Conservation (phyloP, 1,140 invertebrate genomes). For the Drosophila pallidifrons region DNA sequence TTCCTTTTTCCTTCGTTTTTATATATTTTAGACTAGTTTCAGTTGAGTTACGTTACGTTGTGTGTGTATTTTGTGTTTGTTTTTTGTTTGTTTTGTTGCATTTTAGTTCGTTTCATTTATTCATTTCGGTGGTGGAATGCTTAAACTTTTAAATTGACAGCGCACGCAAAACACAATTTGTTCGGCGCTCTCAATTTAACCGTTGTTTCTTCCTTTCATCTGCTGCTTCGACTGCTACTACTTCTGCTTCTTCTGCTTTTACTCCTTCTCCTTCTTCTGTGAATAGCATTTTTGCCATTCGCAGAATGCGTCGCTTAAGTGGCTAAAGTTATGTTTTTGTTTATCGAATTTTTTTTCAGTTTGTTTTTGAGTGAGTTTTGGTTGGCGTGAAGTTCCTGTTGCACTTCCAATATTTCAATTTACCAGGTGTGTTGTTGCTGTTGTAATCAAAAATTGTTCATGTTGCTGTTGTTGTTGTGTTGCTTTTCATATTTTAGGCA, state of each 20-base stretch:
- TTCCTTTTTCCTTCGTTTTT: constrained; percentile 38
- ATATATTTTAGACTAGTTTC: constrained; percentile 73
- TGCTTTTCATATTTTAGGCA: constrained; percentile 81
- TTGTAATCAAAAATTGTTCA: constrained; percentile 13
- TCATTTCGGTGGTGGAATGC: constrained; percentile 80
- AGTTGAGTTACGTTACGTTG: constrained; percentile 77
- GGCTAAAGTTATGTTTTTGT: constrained; percentile 10
- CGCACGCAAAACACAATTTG: constrained; percentile 45
- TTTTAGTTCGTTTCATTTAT: constrained; percentile 35
- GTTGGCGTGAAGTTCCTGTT: constrained; percentile 11
- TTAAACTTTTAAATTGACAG: constrained; percentile 56
- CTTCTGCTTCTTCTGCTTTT: constrained; percentile 5
- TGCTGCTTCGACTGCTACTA: constrained; percentile 1
- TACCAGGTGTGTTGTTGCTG: not conserved
- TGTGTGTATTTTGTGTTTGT: constrained; percentile 42
- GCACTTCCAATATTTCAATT: constrained; percentile 1
- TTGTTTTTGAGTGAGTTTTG: constrained; percentile 23
- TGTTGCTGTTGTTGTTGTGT: constrained; percentile 48
- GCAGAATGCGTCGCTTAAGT: constrained; percentile 25
- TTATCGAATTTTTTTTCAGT: constrained; percentile 15
- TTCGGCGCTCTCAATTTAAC: constrained; percentile 63
- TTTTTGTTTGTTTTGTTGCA: constrained; percentile 48
- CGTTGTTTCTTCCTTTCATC: constrained; percentile 21
- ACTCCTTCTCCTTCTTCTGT: constrained; percentile 2
- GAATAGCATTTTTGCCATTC: constrained; percentile 7